A percentile compares a stretch with the other conserved stretches of the same genome.
phyloP scores from a whole-genome alignment of 1,140 invertebrate species.

The Bactericera cockerelli region DNA sequence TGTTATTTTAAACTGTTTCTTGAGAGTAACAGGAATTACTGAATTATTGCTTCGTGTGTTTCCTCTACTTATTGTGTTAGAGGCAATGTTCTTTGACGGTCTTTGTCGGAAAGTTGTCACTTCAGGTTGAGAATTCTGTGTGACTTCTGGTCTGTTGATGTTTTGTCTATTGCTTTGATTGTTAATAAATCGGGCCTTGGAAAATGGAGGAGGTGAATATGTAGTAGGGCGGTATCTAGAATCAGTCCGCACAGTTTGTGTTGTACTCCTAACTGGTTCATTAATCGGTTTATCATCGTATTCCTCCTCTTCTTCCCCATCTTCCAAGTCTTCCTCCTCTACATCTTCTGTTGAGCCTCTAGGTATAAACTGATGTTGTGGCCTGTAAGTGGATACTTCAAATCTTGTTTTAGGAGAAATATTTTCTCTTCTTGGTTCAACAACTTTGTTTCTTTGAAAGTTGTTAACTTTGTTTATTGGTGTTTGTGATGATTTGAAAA shows the following conservation, averaged over 20 bases:
- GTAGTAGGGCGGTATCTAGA: slow-evolving; percentile 17
- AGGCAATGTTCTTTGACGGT: slow-evolving; percentile 6
- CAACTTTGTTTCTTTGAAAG: background rate
- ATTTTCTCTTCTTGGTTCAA: background rate
- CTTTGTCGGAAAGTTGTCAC: slow-evolving; percentile 10
- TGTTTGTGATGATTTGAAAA: background rate
- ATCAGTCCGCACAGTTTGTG: slow-evolving; percentile 11
- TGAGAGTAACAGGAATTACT: background rate
- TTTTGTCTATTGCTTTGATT: slow-evolving; percentile 14
- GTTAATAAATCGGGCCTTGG: slow-evolving; percentile 8
- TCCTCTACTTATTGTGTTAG: background rate
- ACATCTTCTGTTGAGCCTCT: slow-evolving; percentile 5
- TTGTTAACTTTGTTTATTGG: background rate
- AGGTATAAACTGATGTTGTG: slow-evolving; percentile 1
- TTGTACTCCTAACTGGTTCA: background rate
- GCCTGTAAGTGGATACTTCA: background rate
- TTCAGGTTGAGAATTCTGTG: background rate
- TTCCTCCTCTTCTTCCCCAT: slow-evolving; percentile 10
- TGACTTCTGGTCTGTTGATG: background rate
- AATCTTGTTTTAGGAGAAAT: background rate
- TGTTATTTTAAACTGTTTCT: background rate
- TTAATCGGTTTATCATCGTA: slow-evolving; percentile 3
- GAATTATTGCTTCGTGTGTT: background rate
- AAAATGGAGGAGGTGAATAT: slow-evolving; percentile 15
- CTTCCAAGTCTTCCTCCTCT: slow-evolving; percentile 5